Conservation (phyloP, 2,888 invertebrate genomes). For the Dicyrtomina minuta region DNA sequence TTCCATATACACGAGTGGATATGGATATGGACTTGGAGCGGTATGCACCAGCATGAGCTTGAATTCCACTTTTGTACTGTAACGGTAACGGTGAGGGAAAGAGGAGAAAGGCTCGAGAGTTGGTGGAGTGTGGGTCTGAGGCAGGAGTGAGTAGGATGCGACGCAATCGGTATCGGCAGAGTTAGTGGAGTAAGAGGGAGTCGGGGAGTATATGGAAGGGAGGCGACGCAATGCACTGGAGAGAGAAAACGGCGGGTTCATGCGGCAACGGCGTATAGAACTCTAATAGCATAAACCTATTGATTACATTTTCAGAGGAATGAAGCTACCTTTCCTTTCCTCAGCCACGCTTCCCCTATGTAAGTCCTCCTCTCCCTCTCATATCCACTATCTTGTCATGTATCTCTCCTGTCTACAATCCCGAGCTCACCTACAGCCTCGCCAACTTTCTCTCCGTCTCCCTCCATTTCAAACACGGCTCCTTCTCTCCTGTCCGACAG, state of each 20-base stretch:
- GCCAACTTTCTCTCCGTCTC: background rate
- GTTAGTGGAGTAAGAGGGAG: background rate
- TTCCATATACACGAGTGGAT: background rate
- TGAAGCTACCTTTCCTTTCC: slow-evolving; percentile 32
- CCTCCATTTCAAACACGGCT: background rate
- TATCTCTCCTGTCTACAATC: slow-evolving; percentile 5
- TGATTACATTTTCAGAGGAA: slow-evolving; percentile 39
- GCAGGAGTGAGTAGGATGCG: no score
- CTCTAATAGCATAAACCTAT: slow-evolving; percentile 43
- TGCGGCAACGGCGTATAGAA: slow-evolving; percentile 37
- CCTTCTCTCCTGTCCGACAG: background rate
- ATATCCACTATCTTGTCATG: background rate
- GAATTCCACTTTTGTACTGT: no score
- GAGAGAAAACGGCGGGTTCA: slow-evolving; percentile 11
- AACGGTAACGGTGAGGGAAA: no score
- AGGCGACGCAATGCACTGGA: background rate
- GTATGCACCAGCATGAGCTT: no score
- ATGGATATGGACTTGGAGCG: no score
- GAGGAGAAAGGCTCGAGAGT: no score
- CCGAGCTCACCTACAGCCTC: background rate
- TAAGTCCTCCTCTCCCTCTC: background rate
- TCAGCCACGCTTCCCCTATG: background rate
- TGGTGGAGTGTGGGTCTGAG: no score
- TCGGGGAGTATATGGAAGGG: background rate
- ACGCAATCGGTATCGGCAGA: no score